phyloP scores from a whole-genome alignment of 2,113 vertebrate species.

The Rhinolophus sinicus region DNA sequence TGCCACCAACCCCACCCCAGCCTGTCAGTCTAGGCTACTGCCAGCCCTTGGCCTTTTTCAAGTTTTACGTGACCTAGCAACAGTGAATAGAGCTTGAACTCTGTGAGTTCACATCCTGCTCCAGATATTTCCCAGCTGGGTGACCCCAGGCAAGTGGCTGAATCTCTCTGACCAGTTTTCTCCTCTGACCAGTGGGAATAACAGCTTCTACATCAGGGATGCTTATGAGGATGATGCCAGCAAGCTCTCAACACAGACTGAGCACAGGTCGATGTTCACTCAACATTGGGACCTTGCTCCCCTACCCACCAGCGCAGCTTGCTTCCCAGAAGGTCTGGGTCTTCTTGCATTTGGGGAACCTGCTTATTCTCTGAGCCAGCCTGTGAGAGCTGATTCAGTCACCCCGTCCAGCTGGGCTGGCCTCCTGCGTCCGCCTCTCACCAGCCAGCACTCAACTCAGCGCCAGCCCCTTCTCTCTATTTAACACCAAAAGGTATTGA shows the following conservation, averaged over 20 bases:
- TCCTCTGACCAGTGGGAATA: not conserved
- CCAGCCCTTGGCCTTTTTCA: not conserved
- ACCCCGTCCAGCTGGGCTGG: conserved; percentile 26
- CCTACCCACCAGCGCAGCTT: not conserved
- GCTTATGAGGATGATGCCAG: not conserved
- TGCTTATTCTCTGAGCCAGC: conserved; percentile 42
- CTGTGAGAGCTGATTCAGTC: conserved; percentile 17
- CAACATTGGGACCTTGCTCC: not conserved
- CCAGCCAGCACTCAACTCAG: conserved; percentile 22
- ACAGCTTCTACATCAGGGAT: not conserved
- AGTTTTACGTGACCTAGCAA: not conserved
- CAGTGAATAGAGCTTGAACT: not conserved
- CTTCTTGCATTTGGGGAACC: conserved; percentile 48
- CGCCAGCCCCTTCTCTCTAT: not conserved
- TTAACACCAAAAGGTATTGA: conserved; percentile 53
- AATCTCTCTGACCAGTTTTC: conserved; percentile 11
- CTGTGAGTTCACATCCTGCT: not conserved
- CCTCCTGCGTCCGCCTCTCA: not conserved
- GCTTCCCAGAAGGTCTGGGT: conserved; percentile 46
- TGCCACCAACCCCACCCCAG: not conserved
- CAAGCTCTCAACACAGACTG: not conserved
- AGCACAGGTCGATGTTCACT: not conserved
- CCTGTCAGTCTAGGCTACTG: not conserved
- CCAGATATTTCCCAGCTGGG: not conserved
- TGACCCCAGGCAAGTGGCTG: not conserved